Evolutionary conservation across 2,113 vertebrate genomes (phyloP), one percentile per base, ranked within the genome.

Genomic region (Oophaga pumilio): DNA sequence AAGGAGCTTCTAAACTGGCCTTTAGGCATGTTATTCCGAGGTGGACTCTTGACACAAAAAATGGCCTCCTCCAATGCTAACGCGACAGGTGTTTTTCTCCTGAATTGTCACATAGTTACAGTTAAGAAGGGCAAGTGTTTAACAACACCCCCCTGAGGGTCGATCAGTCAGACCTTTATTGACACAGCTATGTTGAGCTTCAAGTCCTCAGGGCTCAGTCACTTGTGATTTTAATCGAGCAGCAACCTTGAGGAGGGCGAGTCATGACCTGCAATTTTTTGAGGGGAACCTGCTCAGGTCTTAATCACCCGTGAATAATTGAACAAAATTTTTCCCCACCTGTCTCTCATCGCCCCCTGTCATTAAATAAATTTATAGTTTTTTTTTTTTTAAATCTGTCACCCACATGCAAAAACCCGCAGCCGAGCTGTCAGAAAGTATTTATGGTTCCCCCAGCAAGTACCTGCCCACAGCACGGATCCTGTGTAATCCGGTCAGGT

Each of bases 401-500:
- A 22, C 33, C 43, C 26, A 79, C 8, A 13, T 20, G 15, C 53
- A 79, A 28, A 1, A 17, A 76, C 20, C n/a, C 20, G n/a, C 50
- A 12, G 52, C 76, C 15, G 76, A 50, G 50, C n/a, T 22, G 52
- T 79, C 76, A 26, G 56, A 26, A 43, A 20, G 74, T 56, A 56
- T 26, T 77, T 56, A 11, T 77, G 76, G 50, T 56, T 56, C 6
- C 12, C 22, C 18, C 33, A 43, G n/a, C 22, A 50, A 24, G 20
- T 22, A 24, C 52, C 20, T 76, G 74, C 49, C 5, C 53, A 20
- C 66, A 22, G 90, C 90, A 89, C 90, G 17, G 43, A 0, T 90
- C 87, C 88, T 62, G 56, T 87, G 87, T 91, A 92, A 92, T 92
- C 90, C 89, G 88, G 57, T 90, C 87, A 90, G 68, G 28, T 83